Percentiles rank a stretch among this genome's conserved stretches.
phyloP scores from a whole-genome alignment of 2,888 invertebrate genomes.

The Agrotis ipsilon region DNA sequence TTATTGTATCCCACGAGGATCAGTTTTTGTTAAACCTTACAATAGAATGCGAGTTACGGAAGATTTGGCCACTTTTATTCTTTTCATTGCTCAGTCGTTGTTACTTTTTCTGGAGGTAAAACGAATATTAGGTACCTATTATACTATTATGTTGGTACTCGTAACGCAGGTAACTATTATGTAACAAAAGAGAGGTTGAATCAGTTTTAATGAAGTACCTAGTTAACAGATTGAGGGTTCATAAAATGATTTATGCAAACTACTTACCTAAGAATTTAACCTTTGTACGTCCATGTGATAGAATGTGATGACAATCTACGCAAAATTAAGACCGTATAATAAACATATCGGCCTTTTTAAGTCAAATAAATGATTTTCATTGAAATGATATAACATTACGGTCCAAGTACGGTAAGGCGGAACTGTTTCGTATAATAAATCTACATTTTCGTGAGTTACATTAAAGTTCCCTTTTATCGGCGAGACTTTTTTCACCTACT shows the following conservation, averaged over 20 bases:
- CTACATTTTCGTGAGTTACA: not conserved
- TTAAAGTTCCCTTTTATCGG: too few relatives aligned
- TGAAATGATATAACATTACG: not conserved
- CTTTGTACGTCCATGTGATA: too few relatives aligned
- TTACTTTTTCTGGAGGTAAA: conserved; percentile 1
- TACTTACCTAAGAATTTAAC: too few relatives aligned
- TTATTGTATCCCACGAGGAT: conserved; percentile 2
- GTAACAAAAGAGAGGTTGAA: not conserved
- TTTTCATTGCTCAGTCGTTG: conserved; percentile 2
- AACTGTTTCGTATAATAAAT: not conserved
- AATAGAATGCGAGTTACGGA: conserved; percentile 8
- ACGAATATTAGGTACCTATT: too few relatives aligned
- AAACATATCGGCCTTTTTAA: too few relatives aligned
- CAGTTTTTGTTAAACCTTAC: conserved; percentile 18
- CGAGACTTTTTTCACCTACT: too few relatives aligned
- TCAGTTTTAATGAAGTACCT: not conserved
- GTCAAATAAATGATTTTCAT: too few relatives aligned
- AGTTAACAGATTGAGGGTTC: not conserved
- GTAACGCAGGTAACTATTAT: not conserved
- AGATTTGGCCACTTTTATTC: conserved; percentile 7
- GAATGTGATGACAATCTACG: too few relatives aligned
- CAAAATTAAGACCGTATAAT: too few relatives aligned
- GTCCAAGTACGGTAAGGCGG: not conserved
- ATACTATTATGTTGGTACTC: not conserved
- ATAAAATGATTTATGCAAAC: not conserved